Conservation (phyloP, 2,888 invertebrate genomes). For the Tachina fera region DNA sequence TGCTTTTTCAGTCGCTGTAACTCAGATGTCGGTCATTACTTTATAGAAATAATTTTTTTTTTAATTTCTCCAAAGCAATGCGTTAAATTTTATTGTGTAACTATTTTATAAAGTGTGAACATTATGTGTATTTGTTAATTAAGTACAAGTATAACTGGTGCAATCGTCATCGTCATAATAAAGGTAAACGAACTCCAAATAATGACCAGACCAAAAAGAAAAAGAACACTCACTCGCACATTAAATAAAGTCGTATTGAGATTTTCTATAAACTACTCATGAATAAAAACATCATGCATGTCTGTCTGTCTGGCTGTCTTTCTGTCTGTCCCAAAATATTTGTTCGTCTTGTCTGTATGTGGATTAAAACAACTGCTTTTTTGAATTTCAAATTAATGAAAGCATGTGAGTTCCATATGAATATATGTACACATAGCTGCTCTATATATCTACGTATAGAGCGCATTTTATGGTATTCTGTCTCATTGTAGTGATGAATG, state of each 20-base stretch:
- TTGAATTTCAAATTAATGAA: constrained; percentile 59
- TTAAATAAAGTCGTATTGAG: constrained; percentile 47
- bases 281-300: constrained; percentile 47
- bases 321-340: not conserved
- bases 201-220: constrained; percentile 53
- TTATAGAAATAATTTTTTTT: no score
- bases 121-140: not conserved
- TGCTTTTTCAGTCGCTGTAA: no score
- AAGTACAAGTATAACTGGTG: constrained; percentile 19
- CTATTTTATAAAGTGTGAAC: not conserved
- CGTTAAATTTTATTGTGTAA: not conserved
- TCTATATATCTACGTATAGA: no score
- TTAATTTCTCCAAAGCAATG: no score
- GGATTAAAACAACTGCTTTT: constrained; percentile 55
- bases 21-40: no score
- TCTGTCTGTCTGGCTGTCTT: constrained; percentile 21
- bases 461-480: no score
- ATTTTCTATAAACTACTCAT: constrained; percentile 49
- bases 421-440: no score
- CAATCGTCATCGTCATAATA: constrained; percentile 23
- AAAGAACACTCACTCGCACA: constrained; percentile 29
- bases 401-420: constrained; percentile 46
- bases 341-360: constrained; percentile 8
- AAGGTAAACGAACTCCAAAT: constrained; percentile 65
- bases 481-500: not conserved